Percentiles rank a stretch among this genome's conserved stretches.
Conservation (phyloP, 2,888 invertebrate genomes). For the Caenorhabditis sp. region DNA sequence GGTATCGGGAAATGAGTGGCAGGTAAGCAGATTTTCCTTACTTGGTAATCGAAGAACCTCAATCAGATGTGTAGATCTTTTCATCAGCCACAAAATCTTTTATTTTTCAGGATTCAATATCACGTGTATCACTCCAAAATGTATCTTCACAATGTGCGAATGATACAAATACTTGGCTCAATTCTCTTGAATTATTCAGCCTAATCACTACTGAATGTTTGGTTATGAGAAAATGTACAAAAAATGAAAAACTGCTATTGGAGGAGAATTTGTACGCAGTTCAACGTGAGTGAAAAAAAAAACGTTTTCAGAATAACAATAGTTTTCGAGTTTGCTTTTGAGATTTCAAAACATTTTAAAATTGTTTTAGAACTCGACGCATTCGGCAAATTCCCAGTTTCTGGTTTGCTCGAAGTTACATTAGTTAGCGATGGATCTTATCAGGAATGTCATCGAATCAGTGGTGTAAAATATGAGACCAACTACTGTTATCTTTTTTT, state of each 20-base stretch:
- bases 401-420: slow-evolving; percentile 20
- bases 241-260: slow-evolving; percentile 6
- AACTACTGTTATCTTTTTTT: slow-evolving; percentile 27
- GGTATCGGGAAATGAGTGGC: too few relatives aligned
- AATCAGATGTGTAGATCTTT: too few relatives aligned
- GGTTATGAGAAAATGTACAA: slow-evolving; percentile 14
- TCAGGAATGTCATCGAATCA: slow-evolving; percentile 28
- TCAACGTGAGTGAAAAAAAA: slow-evolving; percentile 25
- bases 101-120: too few relatives aligned
- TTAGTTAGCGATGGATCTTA: slow-evolving; percentile 28
- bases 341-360: too few relatives aligned
- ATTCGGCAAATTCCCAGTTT: slow-evolving; percentile 18
- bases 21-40: too few relatives aligned
- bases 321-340: too few relatives aligned
- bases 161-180: slow-evolving; percentile 21
- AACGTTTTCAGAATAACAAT: too few relatives aligned
- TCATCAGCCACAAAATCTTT: too few relatives aligned
- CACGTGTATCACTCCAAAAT: neutral
- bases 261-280: slow-evolving; percentile 24
- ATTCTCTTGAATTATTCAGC: slow-evolving; percentile 5
- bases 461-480: slow-evolving; percentile 20
- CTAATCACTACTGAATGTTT: slow-evolving; percentile 16
- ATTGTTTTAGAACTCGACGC: slow-evolving; percentile 29
- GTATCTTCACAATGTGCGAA: slow-evolving; percentile 15
- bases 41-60: too few relatives aligned